These are phyloP conservation scores for Corella eumyota DNA, from an alignment of 23 tunicate genomes.

Conservation along the genomic window DNA sequence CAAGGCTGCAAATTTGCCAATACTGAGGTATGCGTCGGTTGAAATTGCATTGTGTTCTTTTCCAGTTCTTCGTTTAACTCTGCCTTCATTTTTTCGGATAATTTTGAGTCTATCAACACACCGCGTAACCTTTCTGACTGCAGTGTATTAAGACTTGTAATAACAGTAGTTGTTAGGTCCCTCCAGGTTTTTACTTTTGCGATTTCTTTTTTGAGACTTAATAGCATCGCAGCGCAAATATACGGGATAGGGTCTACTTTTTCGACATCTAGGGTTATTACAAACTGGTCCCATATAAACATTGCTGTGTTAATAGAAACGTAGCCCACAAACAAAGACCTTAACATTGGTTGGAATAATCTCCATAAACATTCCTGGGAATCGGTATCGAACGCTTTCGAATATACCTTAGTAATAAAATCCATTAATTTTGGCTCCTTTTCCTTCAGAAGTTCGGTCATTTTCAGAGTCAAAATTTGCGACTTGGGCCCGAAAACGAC, in stretches of 20 bases:
- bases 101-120: conserved; percentile 2
- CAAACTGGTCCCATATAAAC: conserved; percentile 50
- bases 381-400: not conserved
- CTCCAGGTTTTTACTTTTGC: conserved; percentile 16
- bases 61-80: conserved; percentile 1
- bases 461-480: conserved; percentile 4
- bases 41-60: conserved; percentile 5
- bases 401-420: not conserved
- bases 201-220: conserved; percentile 6
- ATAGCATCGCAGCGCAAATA: conserved; percentile 24
- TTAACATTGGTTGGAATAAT: conserved; percentile 29
- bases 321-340: conserved; percentile 61
- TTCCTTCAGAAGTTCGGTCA: conserved; percentile 1
- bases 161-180: conserved; percentile 16
- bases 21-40: conserved; percentile 12
- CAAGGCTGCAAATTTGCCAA: conserved; percentile 52
- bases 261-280: conserved; percentile 26
- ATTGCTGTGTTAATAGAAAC: conserved; percentile 46
- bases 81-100: not conserved
- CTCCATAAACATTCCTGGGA: not conserved
- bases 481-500: conserved; percentile 12
- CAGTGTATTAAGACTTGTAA: not conserved
- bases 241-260: conserved; percentile 43
- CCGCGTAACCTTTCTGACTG: conserved; percentile 1
- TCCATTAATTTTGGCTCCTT: conserved; percentile 14